Evolutionary conservation across 2,113 vertebrate genomes (phyloP).

Genomic region (Chamaetylas fuelleborni): DNA sequence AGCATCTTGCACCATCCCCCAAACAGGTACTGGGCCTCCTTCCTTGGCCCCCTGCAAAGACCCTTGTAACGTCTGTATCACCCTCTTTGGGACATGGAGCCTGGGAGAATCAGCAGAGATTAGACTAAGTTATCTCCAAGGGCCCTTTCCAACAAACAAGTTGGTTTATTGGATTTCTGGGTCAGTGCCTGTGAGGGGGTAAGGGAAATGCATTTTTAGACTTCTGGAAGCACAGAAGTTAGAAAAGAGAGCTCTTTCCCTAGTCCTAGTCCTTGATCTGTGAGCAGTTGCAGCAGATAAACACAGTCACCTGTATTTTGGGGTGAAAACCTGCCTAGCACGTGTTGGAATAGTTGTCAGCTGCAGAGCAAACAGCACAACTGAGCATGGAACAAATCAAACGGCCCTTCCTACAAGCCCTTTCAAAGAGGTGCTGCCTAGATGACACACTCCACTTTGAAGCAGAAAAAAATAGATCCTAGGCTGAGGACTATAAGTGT

Average conservation of each 20-base stretch:
- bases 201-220: background rate
- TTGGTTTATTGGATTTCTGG: background rate
- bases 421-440: background rate
- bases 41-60: background rate
- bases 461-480: background rate
- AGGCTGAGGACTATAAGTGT: background rate
- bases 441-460: background rate
- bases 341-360: background rate
- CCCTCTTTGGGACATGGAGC: accelerated
- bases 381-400: background rate
- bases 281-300: background rate
- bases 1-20: slow-evolving; percentile 62
- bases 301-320: background rate
- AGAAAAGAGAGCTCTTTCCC: background rate
- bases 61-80: background rate
- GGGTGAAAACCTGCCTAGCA: background rate
- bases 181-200: background rate
- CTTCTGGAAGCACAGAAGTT: background rate
- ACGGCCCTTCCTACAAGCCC: background rate
- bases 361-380: background rate
- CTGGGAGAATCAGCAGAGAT: background rate
- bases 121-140: background rate
- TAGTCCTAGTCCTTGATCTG: background rate
- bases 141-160: background rate
- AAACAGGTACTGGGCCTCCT: slow-evolving; percentile 46